phyloP scores from a whole-genome alignment of 2,797 vertebrate species.

The Catostomus latipinnis region DNA sequence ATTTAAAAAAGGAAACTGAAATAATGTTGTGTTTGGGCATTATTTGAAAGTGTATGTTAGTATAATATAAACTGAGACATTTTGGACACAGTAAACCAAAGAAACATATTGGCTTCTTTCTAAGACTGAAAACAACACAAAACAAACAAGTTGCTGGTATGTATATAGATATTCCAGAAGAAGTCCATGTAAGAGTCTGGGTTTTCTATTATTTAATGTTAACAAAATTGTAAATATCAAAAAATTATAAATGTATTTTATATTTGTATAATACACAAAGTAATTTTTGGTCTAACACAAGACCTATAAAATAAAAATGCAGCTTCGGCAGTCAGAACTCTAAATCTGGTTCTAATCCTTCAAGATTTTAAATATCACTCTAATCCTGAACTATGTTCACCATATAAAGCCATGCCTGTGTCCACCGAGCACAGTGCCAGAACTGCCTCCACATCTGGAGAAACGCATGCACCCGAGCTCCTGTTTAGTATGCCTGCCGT shows the following conservation, averaged over 20 bases:
- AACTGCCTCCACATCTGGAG: background rate
- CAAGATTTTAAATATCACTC: constrained; percentile 41
- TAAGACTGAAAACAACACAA: too few species aligned
- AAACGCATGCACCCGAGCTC: constrained; percentile 6
- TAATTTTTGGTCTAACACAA: constrained; percentile 5
- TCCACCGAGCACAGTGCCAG: background rate
- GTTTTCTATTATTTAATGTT: background rate
- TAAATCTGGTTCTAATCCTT: constrained; percentile 45
- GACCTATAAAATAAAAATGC: constrained; percentile 28
- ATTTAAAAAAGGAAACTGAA: too few species aligned
- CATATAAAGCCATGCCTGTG: constrained; percentile 5
- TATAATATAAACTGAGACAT: too few species aligned
- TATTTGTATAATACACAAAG: background rate
- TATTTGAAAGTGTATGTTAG: too few species aligned
- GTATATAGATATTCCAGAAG: too few species aligned
- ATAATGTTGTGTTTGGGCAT: too few species aligned
- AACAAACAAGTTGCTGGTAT: too few species aligned
- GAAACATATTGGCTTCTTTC: too few species aligned
- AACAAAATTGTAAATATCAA: background rate
- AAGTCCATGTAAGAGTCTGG: too few species aligned
- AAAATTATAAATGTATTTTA: background rate
- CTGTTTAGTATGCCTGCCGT: constrained; percentile 70
- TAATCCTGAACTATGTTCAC: constrained; percentile 31
- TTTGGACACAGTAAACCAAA: too few species aligned
- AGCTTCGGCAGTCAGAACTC: constrained; percentile 18